Percentiles rank a stretch among this genome's conserved stretches.
Evolutionary conservation across 1,140 invertebrate genomes (phyloP).

Genomic region (Danaus melanippus): DNA sequence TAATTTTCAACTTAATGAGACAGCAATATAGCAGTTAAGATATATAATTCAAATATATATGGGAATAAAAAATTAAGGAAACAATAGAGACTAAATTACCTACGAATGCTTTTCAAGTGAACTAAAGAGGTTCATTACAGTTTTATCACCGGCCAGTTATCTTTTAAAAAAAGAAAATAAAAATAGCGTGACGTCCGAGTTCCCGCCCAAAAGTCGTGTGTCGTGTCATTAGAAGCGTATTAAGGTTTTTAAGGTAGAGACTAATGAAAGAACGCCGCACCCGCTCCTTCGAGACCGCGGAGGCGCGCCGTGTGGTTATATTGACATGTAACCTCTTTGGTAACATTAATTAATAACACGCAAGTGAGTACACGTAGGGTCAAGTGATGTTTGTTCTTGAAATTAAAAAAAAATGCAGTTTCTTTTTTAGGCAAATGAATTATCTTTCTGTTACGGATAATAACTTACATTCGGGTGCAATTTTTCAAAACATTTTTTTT

Average conservation of each 20-base stretch:
- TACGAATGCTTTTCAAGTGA: background rate
- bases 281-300: conserved; percentile 61
- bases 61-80: conserved; percentile 8
- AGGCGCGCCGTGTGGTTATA: conserved; percentile 31
- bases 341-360: background rate
- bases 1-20: too few relatives aligned
- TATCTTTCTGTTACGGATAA: too few relatives aligned
- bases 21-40: too few relatives aligned
- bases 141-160: conserved; percentile 18
- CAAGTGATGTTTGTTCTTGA: background rate
- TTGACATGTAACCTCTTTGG: conserved; percentile 7
- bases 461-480: too few relatives aligned
- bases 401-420: too few relatives aligned
- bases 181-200: conserved; percentile 36
- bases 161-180: conserved; percentile 29
- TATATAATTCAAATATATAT: too few relatives aligned
- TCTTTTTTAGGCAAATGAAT: too few relatives aligned
- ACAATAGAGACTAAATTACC: conserved; percentile 1
- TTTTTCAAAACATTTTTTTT: conserved; percentile 1
- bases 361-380: background rate
- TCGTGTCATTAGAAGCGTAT: conserved; percentile 55
- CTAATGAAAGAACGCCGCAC: conserved; percentile 60
- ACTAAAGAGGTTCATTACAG: conserved; percentile 15
- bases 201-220: conserved; percentile 51
- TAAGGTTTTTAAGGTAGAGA: conserved; percentile 58